These are phyloP conservation scores for Rhinolophus sinicus DNA, from an alignment of 2,113 vertebrate genomes.

Conservation along the genomic window DNA sequence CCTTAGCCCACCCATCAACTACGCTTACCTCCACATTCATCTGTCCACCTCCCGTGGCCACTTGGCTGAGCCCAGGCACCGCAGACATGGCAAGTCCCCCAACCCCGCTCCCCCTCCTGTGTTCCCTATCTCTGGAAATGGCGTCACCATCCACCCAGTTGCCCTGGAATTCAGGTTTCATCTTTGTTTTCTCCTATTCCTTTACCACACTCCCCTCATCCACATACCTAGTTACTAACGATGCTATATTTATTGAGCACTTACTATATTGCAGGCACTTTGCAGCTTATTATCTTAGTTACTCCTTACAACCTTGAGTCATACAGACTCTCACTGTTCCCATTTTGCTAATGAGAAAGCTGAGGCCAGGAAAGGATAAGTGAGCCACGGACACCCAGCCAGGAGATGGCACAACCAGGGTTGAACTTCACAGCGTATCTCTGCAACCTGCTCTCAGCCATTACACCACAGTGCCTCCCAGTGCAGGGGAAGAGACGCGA, in stretches of 20 bases:
- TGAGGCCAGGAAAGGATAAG: background rate
- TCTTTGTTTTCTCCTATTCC: background rate
- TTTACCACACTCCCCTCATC: background rate
- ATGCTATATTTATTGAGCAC: background rate
- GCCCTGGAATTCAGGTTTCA: background rate
- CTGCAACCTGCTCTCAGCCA: background rate
- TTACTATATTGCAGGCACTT: background rate
- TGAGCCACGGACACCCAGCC: background rate
- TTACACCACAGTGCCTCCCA: background rate
- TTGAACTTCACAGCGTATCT: background rate
- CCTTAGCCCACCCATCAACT: background rate
- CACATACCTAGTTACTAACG: background rate
- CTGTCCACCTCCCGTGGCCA: background rate
- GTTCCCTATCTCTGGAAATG: background rate
- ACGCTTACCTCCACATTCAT: background rate
- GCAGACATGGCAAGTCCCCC: background rate
- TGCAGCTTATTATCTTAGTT: background rate
- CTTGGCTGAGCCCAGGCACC: background rate
- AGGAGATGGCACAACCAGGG: background rate
- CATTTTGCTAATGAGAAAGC: slow-evolving; percentile 7
- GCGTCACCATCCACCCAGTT: background rate
- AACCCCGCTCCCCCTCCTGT: background rate
- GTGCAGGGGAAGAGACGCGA: background rate
- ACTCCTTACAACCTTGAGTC: background rate
- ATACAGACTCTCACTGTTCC: background rate